Percentiles rank a stretch among this genome's conserved stretches.
Conservation (phyloP, 1,140 invertebrate species). For the Eciton burchellii region DNA sequence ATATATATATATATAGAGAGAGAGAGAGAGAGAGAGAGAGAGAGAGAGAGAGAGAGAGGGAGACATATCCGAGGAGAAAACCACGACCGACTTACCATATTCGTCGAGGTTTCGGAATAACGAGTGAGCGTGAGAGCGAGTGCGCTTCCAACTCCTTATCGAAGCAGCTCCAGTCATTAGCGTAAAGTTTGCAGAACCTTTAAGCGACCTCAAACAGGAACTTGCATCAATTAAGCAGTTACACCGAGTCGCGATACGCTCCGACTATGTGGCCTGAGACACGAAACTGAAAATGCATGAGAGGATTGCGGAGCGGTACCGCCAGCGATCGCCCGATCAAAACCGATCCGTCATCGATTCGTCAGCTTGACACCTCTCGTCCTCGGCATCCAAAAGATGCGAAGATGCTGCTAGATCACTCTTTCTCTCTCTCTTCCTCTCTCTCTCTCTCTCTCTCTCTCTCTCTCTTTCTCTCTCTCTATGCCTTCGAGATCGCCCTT, state of each 20-base stretch:
- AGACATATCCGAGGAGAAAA: neutral
- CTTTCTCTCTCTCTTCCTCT: no score
- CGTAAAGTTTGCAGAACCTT: constrained; percentile 28
- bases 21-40: no score
- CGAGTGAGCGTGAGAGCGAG: neutral
- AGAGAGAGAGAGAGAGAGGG: no score
- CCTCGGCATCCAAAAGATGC: no score
- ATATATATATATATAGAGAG: no score
- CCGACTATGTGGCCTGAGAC: neutral
- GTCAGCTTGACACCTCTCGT: neutral
- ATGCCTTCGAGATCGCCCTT: neutral
- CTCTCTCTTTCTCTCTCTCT: neutral
- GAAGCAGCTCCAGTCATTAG: constrained; percentile 26
- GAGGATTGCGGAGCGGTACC: constrained; percentile 16
- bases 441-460: no score
- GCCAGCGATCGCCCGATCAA: neutral
- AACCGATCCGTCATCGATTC: constrained; percentile 2
- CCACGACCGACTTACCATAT: neutral
- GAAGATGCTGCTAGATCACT: no score
- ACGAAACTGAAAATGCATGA: constrained; percentile 10
- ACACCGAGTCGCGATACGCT: neutral
- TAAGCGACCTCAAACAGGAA: constrained; percentile 36
- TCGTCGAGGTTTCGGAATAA: neutral
- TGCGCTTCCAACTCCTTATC: neutral
- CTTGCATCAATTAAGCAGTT: constrained; percentile 45